Conservation (phyloP, 2,797 vertebrate genomes). For the Varecia variegata region DNA sequence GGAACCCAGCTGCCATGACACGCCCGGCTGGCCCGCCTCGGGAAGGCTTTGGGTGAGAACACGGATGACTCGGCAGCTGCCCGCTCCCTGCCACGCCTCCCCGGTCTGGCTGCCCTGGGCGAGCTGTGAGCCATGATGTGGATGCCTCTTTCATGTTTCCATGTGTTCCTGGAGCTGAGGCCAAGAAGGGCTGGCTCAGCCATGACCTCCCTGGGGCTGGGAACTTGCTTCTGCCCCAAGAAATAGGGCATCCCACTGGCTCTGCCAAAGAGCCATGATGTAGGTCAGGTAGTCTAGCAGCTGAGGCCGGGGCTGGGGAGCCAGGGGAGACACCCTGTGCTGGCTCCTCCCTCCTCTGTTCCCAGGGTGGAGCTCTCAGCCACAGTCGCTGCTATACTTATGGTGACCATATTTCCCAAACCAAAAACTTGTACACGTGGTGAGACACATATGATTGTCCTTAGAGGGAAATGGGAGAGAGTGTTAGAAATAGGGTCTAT, state of each 20-base stretch:
- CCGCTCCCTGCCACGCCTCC: background rate
- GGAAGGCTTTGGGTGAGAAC: background rate
- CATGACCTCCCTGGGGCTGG: background rate
- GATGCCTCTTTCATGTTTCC: slow-evolving; percentile 20
- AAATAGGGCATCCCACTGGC: background rate
- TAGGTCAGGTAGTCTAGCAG: background rate
- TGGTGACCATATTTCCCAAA: background rate
- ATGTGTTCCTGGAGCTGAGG: background rate
- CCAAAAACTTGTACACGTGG: background rate
- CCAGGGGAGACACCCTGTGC: accelerated
- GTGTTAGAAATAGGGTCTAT: background rate
- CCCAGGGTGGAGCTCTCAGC: background rate
- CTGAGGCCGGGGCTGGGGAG: background rate
- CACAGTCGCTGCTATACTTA: background rate
- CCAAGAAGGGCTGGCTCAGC: slow-evolving; percentile 51
- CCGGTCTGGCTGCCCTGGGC: background rate
- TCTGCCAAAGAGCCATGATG: background rate
- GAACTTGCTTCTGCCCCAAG: slow-evolving; percentile 21
- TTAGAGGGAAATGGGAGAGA: background rate
- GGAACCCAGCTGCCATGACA: background rate
- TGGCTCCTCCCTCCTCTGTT: background rate
- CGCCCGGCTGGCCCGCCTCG: background rate
- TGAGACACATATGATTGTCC: background rate
- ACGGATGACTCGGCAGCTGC: background rate
- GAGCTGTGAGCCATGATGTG: background rate